phyloP scores from a whole-genome alignment of 1,140 invertebrate species.

The Zophobas atratus region DNA sequence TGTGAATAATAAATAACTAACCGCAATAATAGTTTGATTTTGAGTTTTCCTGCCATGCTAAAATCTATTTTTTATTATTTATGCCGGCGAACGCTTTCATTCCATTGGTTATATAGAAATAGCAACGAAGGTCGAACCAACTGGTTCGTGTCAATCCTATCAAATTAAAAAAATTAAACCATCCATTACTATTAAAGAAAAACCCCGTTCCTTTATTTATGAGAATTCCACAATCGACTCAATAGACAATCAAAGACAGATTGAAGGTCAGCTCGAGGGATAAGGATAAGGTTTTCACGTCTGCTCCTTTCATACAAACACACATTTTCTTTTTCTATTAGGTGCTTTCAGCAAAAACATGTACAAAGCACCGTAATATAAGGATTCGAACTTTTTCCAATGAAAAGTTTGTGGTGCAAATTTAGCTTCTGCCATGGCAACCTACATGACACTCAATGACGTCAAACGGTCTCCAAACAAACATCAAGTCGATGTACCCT shows the following conservation, averaged over 20 bases:
- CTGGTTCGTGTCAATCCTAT: slow-evolving; percentile 33
- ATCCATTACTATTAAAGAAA: slow-evolving; percentile 12
- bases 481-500: slow-evolving; percentile 43
- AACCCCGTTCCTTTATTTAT: slow-evolving; percentile 13
- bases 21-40: neutral
- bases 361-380: slow-evolving; percentile 2
- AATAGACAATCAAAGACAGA: neutral
- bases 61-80: neutral
- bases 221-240: slow-evolving; percentile 11
- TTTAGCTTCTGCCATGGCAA: slow-evolving; percentile 49
- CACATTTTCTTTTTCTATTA: slow-evolving; percentile 27
- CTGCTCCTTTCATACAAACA: slow-evolving; percentile 5
- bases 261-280: slow-evolving; percentile 7
- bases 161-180: slow-evolving; percentile 33
- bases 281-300: neutral
- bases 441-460: slow-evolving; percentile 45
- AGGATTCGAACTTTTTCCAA: slow-evolving; percentile 41
- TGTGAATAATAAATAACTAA: slow-evolving; percentile 7
- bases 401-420: slow-evolving; percentile 46
- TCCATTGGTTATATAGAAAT: slow-evolving; percentile 6
- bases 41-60: neutral
- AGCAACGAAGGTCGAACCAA: slow-evolving; percentile 32
- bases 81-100: slow-evolving; percentile 7
- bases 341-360: neutral
- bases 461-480: slow-evolving; percentile 49